Conservation (phyloP, 1,140 invertebrate genomes). For the Drosophila saltans region DNA sequence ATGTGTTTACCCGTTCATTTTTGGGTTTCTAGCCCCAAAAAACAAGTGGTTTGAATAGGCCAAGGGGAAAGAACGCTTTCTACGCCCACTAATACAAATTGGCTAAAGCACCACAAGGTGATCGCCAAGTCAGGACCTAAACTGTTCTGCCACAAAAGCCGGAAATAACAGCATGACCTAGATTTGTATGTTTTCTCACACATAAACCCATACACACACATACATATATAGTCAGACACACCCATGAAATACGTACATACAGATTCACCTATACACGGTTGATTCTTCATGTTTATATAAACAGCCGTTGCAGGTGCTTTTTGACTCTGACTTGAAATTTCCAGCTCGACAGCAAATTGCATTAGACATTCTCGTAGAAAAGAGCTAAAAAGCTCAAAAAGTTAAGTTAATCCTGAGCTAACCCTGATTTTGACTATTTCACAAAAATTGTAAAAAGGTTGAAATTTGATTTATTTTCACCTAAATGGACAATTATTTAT, state of each 20-base stretch:
- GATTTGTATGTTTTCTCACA: conserved; percentile 49
- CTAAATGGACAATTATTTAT: too few species aligned
- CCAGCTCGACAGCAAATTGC: conserved; percentile 30
- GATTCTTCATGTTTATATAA: conserved; percentile 44
- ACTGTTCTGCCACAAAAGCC: conserved; percentile 55
- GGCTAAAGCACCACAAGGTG: conserved; percentile 58
- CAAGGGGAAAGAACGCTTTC: not conserved
- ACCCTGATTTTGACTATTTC: not conserved
- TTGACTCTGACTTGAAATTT: not conserved
- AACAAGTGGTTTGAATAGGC: not conserved
- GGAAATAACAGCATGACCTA: conserved; percentile 76
- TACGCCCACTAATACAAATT: conserved; percentile 60
- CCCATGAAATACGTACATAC: too few species aligned
- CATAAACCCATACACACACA: conserved; percentile 10
- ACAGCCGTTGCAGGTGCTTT: conserved; percentile 24
- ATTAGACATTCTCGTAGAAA: conserved; percentile 34
- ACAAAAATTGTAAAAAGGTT: conserved; percentile 5
- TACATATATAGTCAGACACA: too few species aligned
- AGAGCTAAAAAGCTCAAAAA: conserved; percentile 1
- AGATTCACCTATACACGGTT: not conserved
- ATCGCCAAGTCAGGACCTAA: conserved; percentile 37
- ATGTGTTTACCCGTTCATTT: conserved; percentile 66
- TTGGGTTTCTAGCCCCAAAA: conserved; percentile 28
- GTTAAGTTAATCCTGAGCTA: not conserved
- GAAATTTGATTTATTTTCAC: not conserved